Evolutionary conservation across 2,888 invertebrate species (phyloP).

Genomic region (Melipona bicolor): DNA sequence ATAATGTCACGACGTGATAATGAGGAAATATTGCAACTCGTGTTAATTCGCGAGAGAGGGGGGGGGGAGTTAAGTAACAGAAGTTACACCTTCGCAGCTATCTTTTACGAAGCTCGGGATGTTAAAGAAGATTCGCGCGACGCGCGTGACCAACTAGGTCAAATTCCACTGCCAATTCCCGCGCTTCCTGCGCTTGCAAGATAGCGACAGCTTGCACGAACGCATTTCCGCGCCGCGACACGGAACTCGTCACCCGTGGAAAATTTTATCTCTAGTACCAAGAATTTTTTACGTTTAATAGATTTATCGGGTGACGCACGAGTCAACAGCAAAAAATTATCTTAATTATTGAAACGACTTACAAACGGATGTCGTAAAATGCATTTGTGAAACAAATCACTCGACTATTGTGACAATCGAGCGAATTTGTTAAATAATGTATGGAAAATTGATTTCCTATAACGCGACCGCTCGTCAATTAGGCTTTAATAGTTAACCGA

Average conservation of each 20-base stretch:
- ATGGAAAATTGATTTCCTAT: constrained; percentile 56
- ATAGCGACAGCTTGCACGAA: constrained; percentile 36
- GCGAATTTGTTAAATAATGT: constrained; percentile 42
- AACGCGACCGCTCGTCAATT: constrained; percentile 4
- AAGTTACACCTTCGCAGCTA: constrained; percentile 28
- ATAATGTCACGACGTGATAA: background rate
- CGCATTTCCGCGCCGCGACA: background rate
- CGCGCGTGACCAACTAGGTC: constrained; percentile 52
- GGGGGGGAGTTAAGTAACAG: constrained; percentile 36
- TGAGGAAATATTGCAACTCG: constrained; percentile 46
- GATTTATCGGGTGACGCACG: constrained; percentile 9
- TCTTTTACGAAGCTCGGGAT: constrained; percentile 31
- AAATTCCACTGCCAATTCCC: constrained; percentile 62
- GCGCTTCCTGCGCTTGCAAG: constrained; percentile 60
- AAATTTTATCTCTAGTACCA: background rate
- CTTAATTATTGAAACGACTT: background rate
- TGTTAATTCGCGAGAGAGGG: background rate
- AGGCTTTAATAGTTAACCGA: constrained; percentile 12
- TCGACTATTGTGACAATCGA: background rate
- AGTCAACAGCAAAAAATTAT: background rate
- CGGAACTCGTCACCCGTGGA: background rate
- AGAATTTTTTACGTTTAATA: background rate
- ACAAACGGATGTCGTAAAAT: background rate
- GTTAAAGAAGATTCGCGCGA: constrained; percentile 48
- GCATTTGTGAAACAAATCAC: constrained; percentile 6